Evolutionary conservation across 1,140 invertebrate genomes (phyloP).

Genomic region (Drosophila parvula): DNA sequence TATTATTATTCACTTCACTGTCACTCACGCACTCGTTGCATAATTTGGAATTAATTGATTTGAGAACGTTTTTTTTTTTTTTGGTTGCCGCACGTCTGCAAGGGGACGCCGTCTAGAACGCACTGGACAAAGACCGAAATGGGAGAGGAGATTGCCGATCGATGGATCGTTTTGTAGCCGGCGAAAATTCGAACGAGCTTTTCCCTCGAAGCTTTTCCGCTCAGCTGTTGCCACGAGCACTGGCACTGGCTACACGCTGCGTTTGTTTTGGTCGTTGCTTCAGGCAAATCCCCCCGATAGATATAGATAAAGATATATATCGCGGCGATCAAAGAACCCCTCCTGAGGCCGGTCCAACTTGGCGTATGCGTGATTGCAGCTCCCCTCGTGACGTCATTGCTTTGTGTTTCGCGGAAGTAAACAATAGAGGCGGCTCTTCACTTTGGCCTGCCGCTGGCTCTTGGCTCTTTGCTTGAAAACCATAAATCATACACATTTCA

Average conservation of each 20-base stretch:
- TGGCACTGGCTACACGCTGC: slow-evolving; percentile 52
- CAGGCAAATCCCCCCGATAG: background rate
- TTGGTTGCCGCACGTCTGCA: slow-evolving; percentile 54
- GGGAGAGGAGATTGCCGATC: slow-evolving; percentile 35
- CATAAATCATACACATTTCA: slow-evolving; percentile 75
- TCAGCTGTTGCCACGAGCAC: slow-evolving; percentile 65
- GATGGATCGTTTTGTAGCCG: slow-evolving; percentile 42
- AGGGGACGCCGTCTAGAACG: slow-evolving; percentile 55
- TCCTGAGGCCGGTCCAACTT: slow-evolving; percentile 40
- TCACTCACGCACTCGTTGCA: slow-evolving; percentile 44
- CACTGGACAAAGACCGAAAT: slow-evolving; percentile 65
- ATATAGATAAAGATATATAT: background rate
- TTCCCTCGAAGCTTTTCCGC: slow-evolving; percentile 53
- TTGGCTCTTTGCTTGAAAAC: slow-evolving; percentile 51
- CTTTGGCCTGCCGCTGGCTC: slow-evolving; percentile 17
- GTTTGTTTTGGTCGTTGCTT: slow-evolving; percentile 67
- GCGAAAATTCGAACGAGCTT: slow-evolving; percentile 54
- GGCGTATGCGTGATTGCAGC: slow-evolving; percentile 67
- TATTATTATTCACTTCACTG: slow-evolving; percentile 32
- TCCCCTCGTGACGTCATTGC: slow-evolving; percentile 66
- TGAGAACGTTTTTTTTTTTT: slow-evolving; percentile 13
- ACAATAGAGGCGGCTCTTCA: slow-evolving; percentile 39
- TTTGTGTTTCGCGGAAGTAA: slow-evolving; percentile 79
- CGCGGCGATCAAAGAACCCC: slow-evolving; percentile 12
- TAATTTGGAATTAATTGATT: slow-evolving; percentile 28